phyloP scores from a whole-genome alignment of 1,140 invertebrate genomes.

The Diachasmimorpha longicaudata region DNA sequence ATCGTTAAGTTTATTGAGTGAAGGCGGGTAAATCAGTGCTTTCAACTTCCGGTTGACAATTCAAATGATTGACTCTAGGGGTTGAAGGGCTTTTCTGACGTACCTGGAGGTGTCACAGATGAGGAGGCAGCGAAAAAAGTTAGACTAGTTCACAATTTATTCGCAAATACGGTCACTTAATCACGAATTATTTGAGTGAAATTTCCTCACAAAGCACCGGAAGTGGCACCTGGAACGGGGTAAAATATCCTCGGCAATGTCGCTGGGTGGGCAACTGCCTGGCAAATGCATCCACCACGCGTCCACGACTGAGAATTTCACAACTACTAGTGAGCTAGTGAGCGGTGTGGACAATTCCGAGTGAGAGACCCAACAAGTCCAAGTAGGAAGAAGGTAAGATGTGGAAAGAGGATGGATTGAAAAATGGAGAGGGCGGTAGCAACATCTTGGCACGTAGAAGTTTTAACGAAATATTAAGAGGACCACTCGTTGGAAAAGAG shows the following conservation, averaged over 20 bases:
- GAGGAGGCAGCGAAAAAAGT: no score
- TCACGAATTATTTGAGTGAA: not conserved
- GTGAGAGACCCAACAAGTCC: not conserved
- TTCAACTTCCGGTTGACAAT: not conserved
- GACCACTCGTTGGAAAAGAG: slow-evolving; percentile 41
- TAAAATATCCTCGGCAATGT: slow-evolving; percentile 9
- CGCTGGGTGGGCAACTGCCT: slow-evolving; percentile 37
- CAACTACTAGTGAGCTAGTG: not conserved
- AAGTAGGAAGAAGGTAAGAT: not conserved
- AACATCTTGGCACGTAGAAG: slow-evolving; percentile 52
- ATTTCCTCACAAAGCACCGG: not conserved
- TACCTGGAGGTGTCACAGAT: not conserved
- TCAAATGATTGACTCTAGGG: not conserved
- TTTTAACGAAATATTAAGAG: slow-evolving; percentile 21
- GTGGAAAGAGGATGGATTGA: slow-evolving; percentile 30
- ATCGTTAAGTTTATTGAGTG: not conserved
- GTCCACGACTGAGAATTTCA: slow-evolving; percentile 36
- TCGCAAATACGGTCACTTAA: not conserved
- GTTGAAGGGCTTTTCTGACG: not conserved
- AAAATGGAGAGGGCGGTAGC: slow-evolving; percentile 48
- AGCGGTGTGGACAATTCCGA: not conserved
- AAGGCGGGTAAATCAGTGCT: not conserved
- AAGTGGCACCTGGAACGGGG: not conserved
- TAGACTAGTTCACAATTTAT: no score
- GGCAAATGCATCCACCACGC: slow-evolving; percentile 40